Percentiles rank a stretch among this genome's conserved stretches.
These are phyloP conservation scores for Stictocephala bisonia DNA, from an alignment of 2,888 invertebrate species.

Conservation along the genomic window DNA sequence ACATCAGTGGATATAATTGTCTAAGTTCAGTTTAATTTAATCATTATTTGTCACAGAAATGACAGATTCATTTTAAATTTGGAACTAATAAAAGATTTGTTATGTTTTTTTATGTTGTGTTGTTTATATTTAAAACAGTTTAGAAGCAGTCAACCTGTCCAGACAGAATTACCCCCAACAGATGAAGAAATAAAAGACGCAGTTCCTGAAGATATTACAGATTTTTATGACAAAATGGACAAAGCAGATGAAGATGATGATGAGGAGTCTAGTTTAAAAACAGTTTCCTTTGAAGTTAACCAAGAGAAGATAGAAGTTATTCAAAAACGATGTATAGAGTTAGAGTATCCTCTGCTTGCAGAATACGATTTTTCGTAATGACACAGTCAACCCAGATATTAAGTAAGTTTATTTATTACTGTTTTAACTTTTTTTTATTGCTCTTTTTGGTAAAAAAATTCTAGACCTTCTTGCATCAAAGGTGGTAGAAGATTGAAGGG, in stretches of 20 bases:
- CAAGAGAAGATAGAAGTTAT: slow-evolving; percentile 95
- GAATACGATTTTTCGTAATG: slow-evolving; percentile 99
- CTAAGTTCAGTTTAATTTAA: too few relatives aligned
- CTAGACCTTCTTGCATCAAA: too few relatives aligned
- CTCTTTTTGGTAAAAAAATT: too few relatives aligned
- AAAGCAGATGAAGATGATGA: slow-evolving; percentile 96
- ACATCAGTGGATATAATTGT: too few relatives aligned
- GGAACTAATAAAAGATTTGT: too few relatives aligned
- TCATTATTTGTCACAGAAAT: too few relatives aligned
- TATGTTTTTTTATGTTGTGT: too few relatives aligned
- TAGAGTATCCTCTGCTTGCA: slow-evolving; percentile 96
- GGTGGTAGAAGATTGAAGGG: too few relatives aligned
- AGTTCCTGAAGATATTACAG: slow-evolving; percentile 95
- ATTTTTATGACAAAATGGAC: slow-evolving; percentile 96
- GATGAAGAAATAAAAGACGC: slow-evolving; percentile 58
- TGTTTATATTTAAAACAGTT: too few relatives aligned
- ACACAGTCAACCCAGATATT: slow-evolving; percentile 94
- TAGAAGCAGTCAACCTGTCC: slow-evolving; percentile 50
- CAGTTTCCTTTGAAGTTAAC: slow-evolving; percentile 93
- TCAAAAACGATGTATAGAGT: slow-evolving; percentile 97
- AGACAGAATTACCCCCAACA: slow-evolving; percentile 42
- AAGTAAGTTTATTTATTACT: too few relatives aligned
- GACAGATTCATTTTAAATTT: too few relatives aligned
- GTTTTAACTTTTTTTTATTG: too few relatives aligned
- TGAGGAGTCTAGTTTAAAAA: slow-evolving; percentile 72